Evolutionary conservation across 2,888 invertebrate genomes (phyloP), one percentile per base, ranked within the genome.

Genomic region (Drosophila melanosoma): DNA sequence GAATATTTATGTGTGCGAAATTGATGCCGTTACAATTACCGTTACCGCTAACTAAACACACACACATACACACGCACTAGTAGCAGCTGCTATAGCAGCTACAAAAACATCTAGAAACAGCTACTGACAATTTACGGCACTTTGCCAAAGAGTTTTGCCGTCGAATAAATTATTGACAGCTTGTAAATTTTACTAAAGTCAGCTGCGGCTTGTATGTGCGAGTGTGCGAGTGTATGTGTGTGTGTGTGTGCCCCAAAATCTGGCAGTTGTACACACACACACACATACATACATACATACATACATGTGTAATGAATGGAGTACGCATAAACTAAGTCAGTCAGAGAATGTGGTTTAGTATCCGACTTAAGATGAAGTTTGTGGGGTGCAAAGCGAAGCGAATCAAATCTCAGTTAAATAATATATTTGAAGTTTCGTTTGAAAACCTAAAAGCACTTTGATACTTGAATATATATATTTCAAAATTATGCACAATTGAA

Each of bases 11-110:
- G 87, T 89, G 74, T 81, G 76, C 72, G 89, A 87, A 87, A 90
- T 90, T 87, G 87, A 84, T 90, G 87, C 90, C 82, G 87, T 82
- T 84, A 87, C 89, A 90, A 90, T 90, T 86, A 89, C 89, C 79
- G 81, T 71, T 89, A 79, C 83, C 89, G 75, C 90, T 83, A 83
- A 89, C 87, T 81, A 87, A 72, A 85, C 73, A 76, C 74, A 68
- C 40, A 58, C 69, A 57, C 58, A 51, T 56, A 69, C 58, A 66
- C 40, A 66, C 32, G 53, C 42, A 49, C 8, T n/a, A 23, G 52
- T 38, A 57, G 57, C 63, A 65, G 40, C 65, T 54, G 61, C 51
- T 68, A 38, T 66, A 48, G 61, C 72, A 58, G 56, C 64, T 63
- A 52, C 45, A 64, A 67, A 51, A 61, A 62, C 68, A 65, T 61